Conservation (phyloP, 2,797 vertebrate species). For the Urosaurus nigricauda region DNA sequence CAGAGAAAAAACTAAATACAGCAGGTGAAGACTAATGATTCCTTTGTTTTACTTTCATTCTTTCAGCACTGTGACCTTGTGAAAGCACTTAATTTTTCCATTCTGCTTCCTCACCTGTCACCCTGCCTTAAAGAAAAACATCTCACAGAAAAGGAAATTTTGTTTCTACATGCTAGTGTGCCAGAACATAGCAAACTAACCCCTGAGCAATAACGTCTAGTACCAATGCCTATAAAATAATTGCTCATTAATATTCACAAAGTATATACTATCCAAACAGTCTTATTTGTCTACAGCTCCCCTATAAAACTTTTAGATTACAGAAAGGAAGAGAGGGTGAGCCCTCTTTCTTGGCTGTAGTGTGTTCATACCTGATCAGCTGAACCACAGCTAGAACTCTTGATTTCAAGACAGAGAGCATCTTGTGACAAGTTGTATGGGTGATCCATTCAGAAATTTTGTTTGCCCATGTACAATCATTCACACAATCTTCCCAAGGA, state of each 20-base stretch:
- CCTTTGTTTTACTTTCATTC: background rate
- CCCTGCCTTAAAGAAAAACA: background rate
- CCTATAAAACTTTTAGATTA: background rate
- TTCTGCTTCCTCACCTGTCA: background rate
- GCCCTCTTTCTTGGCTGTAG: no score
- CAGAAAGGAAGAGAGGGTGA: no score
- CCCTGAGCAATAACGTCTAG: background rate
- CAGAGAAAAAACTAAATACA: background rate
- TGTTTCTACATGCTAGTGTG: no score
- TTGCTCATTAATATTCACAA: no score
- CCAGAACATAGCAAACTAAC: background rate
- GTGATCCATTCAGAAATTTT: background rate
- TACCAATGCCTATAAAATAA: background rate
- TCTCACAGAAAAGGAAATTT: no score
- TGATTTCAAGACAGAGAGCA: background rate
- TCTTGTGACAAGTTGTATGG: background rate
- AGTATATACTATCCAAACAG: no score
- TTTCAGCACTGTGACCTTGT: rapidly evolving
- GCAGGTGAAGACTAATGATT: background rate
- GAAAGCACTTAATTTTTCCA: conserved; percentile 16
- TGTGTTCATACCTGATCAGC: background rate
- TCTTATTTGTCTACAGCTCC: background rate
- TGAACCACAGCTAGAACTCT: background rate
- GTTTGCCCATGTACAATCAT: background rate
- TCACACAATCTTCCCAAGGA: background rate